Percentiles rank a stretch among this genome's conserved stretches.
phyloP scores from a whole-genome alignment of 1,140 invertebrate species.

The Drosophila rufa region DNA sequence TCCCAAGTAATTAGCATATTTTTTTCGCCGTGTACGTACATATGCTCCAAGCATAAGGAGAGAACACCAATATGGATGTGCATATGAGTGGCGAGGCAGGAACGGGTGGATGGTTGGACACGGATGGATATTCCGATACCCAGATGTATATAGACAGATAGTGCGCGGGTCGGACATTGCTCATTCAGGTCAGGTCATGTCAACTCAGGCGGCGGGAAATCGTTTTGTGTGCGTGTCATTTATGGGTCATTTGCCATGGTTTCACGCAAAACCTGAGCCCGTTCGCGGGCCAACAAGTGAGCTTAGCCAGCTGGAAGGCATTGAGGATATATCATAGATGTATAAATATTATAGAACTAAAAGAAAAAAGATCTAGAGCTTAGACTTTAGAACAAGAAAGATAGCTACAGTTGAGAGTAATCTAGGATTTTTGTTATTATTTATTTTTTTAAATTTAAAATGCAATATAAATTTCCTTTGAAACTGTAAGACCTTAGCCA shows the following conservation, averaged over 20 bases:
- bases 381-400: not conserved
- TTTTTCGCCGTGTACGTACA: conserved; percentile 27
- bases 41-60: conserved; percentile 38
- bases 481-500: not conserved
- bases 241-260: conserved; percentile 70
- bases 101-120: conserved; percentile 5
- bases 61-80: conserved; percentile 19
- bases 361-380: not conserved
- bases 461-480: too few species aligned
- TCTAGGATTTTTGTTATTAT: not conserved
- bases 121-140: conserved; percentile 2
- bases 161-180: conserved; percentile 42
- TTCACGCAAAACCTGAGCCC: conserved; percentile 13
- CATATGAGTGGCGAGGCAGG: conserved; percentile 33
- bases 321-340: not conserved
- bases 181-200: conserved; percentile 54
- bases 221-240: conserved; percentile 58
- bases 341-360: not conserved
- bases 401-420: too few species aligned
- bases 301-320: conserved; percentile 19
- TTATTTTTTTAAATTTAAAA: too few species aligned
- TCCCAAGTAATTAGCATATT: too few species aligned
- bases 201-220: conserved; percentile 42
- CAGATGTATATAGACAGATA: conserved; percentile 17
- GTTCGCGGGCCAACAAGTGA: not conserved